Base-by-base conservation (phyloP, 1,140 invertebrate genomes). In the Laodelphax striatellus region DNA sequence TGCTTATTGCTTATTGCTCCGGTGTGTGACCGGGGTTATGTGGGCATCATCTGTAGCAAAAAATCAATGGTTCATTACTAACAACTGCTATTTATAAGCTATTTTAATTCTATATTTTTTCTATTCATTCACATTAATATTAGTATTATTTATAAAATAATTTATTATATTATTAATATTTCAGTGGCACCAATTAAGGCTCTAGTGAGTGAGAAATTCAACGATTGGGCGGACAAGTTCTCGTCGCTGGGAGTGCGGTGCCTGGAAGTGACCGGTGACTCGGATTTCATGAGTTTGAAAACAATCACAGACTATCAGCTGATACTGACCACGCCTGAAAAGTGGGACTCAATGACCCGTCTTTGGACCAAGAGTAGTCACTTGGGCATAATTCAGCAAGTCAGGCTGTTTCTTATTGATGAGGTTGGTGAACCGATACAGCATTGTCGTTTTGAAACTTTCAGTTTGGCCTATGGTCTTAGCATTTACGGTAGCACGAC, bases 291-390 rank as follows among this genome's bases (percentile, higher is more conserved):
- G 31, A 82, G 87, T 64, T 79, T 82, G 61, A 19, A 41, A 63
- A 64, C 69, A 16, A 61, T 79, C 3, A 64, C 75, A 22, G 52
- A 74, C 44, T 70, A 71, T 22, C 71, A 81, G 62, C 68, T 92
- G 38, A 85, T 92, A 64, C 78, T 90, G 62, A 89, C 88, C 13
- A 92, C 89, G 5, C 88, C 89, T 9, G 88, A 91, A 72, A 91
- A 91, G 75, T 91, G 87, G 87, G 88, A 92, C 70, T 83, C 83
- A 59, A 68, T 90, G 46, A 90, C 87, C 0, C 75, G 88, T 62
- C 78, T 79, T 63, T 89, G 84, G 84, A 80, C 77, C 64, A 38
- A 38, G 34, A 38, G 9, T 38, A 82, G 85, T 63, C 79, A 86
- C 65, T 75, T 73, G 60, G 68, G 72, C 41, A 65, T 88, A 19